These are phyloP conservation scores for Amblyopsis hoosieri DNA, from an alignment of 2,797 vertebrate genomes.

Conservation along the genomic window DNA sequence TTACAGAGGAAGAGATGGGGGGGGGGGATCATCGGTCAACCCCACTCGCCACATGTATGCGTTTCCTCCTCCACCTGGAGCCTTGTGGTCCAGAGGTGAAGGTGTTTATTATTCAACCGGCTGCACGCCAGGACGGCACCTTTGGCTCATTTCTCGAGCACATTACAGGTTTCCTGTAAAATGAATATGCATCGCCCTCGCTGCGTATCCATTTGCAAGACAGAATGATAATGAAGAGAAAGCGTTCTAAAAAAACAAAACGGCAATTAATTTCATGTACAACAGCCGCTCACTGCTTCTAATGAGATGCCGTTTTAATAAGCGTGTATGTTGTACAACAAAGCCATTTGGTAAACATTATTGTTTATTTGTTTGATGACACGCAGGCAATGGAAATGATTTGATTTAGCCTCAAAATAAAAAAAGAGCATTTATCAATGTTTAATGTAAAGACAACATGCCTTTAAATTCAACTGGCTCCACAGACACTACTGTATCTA, in stretches of 20 bases:
- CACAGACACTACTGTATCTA: neutral
- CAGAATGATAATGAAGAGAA: conserved; percentile 81
- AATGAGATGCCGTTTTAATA: conserved; percentile 81
- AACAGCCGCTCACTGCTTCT: conserved; percentile 69
- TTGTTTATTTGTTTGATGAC: conserved; percentile 76
- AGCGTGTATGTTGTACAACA: conserved; percentile 75
- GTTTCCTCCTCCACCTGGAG: conserved; percentile 39
- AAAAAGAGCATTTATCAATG: conserved; percentile 15
- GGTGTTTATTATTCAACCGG: conserved; percentile 62
- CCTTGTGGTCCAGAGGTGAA: conserved; percentile 12
- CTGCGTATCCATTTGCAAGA: conserved; percentile 75
- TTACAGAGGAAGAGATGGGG: neutral
- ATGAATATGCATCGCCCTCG: conserved; percentile 77
- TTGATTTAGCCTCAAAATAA: conserved; percentile 40
- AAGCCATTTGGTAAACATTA: conserved; percentile 77
- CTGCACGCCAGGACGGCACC: conserved; percentile 55
- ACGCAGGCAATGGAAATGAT: conserved; percentile 52
- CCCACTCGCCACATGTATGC: conserved; percentile 19
- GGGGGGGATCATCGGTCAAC: neutral
- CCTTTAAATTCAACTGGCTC: neutral
- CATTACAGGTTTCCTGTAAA: conserved; percentile 73
- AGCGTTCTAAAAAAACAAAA: conserved; percentile 68
- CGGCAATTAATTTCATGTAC: conserved; percentile 79
- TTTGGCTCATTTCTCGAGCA: conserved; percentile 73
- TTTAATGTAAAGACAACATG: conserved; percentile 36